Percentiles rank a stretch among this genome's conserved stretches.
phyloP scores from a whole-genome alignment of 2,797 vertebrate genomes.

The Aselliscus stoliczkanus region DNA sequence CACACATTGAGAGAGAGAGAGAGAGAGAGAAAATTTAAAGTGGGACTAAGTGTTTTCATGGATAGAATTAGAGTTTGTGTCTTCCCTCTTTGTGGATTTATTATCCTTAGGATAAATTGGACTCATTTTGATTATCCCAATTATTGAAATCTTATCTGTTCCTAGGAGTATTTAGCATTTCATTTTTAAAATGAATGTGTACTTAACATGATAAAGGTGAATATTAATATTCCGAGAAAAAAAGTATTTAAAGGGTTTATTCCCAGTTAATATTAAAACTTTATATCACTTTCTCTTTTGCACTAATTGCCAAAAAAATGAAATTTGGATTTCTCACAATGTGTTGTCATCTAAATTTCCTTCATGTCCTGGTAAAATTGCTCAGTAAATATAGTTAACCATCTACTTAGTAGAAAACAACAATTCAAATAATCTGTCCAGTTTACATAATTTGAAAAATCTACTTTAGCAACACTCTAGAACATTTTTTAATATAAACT shows the following conservation, averaged over 20 bases:
- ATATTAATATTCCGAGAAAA: conserved; percentile 9
- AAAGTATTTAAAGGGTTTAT: neutral
- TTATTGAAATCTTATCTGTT: conserved; percentile 43
- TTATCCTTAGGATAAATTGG: conserved; percentile 46
- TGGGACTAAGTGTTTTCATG: neutral
- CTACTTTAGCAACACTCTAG: neutral
- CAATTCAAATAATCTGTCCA: conserved; percentile 26
- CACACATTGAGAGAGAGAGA: no score
- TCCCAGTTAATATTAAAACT: neutral
- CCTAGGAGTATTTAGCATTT: conserved; percentile 50
- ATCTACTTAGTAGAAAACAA: conserved; percentile 15
- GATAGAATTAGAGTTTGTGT: conserved; percentile 9
- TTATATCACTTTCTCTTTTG: neutral
- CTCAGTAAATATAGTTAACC: neutral
- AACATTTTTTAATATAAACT: conserved; percentile 20
- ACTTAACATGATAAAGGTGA: neutral
- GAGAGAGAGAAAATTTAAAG: neutral
- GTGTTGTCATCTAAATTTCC: neutral
- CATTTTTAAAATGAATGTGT: conserved; percentile 15
- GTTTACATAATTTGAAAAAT: conserved; percentile 34
- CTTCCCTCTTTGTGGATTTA: conserved; percentile 15
- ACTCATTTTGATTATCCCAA: conserved; percentile 34
- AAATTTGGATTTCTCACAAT: conserved; percentile 12
- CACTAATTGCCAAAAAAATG: neutral
- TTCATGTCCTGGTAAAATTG: neutral